Conservation (phyloP, 2,888 invertebrate species). For the Asteroscopus sphinx region DNA sequence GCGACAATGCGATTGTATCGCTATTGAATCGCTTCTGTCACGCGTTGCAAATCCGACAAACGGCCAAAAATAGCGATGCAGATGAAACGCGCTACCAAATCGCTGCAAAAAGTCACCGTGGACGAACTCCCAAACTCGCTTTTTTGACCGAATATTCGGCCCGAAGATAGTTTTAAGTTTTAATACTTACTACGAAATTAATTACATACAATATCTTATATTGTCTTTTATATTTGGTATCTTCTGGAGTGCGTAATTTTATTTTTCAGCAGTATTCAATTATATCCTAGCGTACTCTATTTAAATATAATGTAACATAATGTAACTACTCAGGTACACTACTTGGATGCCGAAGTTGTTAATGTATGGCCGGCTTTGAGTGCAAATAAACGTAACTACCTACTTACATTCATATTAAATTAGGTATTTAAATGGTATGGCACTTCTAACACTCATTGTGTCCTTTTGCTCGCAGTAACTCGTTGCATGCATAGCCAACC, state of each 20-base stretch:
- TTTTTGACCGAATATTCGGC: neutral
- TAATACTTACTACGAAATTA: neutral
- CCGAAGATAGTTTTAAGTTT: neutral
- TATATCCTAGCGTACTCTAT: neutral
- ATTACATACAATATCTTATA: slow-evolving; percentile 4
- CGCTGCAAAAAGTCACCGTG: too few relatives aligned
- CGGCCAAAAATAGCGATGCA: too few relatives aligned
- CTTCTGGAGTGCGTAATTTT: neutral
- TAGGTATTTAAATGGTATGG: slow-evolving; percentile 10
- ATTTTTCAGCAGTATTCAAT: neutral
- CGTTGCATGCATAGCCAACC: slow-evolving; percentile 27
- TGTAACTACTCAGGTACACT: too few relatives aligned
- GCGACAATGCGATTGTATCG: too few relatives aligned
- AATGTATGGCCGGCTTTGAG: too few relatives aligned
- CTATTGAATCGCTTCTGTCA: too few relatives aligned
- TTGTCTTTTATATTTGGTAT: slow-evolving; percentile 14
- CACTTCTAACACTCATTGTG: slow-evolving; percentile 24
- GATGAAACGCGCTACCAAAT: too few relatives aligned
- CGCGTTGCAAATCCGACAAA: too few relatives aligned
- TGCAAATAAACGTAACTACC: too few relatives aligned
- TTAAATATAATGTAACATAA: too few relatives aligned
- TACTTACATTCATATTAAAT: neutral
- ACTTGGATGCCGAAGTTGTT: too few relatives aligned
- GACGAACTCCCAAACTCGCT: too few relatives aligned
- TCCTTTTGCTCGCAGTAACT: slow-evolving; percentile 10